Conservation (phyloP, 2,888 invertebrate genomes). For the Molorchus minor region DNA sequence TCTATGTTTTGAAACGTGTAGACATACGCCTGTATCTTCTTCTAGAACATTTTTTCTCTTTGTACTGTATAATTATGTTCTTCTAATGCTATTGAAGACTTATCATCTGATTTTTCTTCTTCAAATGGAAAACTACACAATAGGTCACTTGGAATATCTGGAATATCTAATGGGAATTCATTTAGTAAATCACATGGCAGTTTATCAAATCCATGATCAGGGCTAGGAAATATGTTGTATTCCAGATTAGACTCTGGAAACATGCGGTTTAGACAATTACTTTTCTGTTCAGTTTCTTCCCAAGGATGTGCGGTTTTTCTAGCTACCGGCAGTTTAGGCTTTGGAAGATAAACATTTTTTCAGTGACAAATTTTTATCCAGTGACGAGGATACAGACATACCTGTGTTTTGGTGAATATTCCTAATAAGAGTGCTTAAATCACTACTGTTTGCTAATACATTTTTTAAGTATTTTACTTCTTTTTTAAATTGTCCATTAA, state of each 20-base stretch:
- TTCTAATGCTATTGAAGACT: slow-evolving; percentile 27
- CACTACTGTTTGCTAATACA: slow-evolving; percentile 66
- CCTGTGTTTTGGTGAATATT: slow-evolving; percentile 61
- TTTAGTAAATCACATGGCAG: slow-evolving; percentile 32
- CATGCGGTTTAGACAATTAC: slow-evolving; percentile 40
- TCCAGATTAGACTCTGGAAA: too few species aligned
- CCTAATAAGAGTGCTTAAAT: slow-evolving; percentile 64
- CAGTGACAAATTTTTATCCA: slow-evolving; percentile 51
- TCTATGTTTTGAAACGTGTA: slow-evolving; percentile 67
- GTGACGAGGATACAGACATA: slow-evolving; percentile 57
- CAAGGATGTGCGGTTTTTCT: slow-evolving; percentile 48
- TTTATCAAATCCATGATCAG: slow-evolving; percentile 36
- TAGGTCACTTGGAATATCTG: slow-evolving; percentile 35
- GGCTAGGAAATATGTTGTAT: slow-evolving; percentile 29
- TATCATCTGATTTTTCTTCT: not conserved
- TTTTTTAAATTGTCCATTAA: slow-evolving; percentile 62
- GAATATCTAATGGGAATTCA: slow-evolving; percentile 34
- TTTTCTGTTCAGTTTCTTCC: slow-evolving; percentile 37
- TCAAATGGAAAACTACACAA: slow-evolving; percentile 29
- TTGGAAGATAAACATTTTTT: slow-evolving; percentile 46
- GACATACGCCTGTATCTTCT: slow-evolving; percentile 66
- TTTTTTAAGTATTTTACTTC: slow-evolving; percentile 68
- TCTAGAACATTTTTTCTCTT: slow-evolving; percentile 25
- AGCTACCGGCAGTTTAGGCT: slow-evolving; percentile 37
- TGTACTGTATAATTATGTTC: slow-evolving; percentile 54